phyloP scores from a whole-genome alignment of 2,888 invertebrate species.

The Agrotis segetum region DNA sequence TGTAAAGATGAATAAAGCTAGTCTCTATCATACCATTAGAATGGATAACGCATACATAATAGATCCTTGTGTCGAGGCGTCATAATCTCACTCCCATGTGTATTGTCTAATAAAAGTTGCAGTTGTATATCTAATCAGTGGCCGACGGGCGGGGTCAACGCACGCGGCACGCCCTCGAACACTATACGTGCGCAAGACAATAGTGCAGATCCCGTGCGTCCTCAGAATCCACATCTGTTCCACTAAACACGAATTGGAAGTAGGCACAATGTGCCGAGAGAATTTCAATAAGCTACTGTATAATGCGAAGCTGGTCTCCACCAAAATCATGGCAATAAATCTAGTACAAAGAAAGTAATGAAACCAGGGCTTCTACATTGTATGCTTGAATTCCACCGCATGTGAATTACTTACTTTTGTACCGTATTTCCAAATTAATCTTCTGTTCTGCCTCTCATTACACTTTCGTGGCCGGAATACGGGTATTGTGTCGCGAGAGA shows the following conservation, averaged over 20 bases:
- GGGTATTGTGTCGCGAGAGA: constrained; percentile 45
- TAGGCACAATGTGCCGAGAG: background rate
- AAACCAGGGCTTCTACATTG: constrained; percentile 46
- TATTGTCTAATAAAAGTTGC: constrained; percentile 74
- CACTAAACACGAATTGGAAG: constrained; percentile 20
- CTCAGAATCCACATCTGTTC: constrained; percentile 45
- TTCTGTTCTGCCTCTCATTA: constrained; percentile 47
- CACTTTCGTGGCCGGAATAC: constrained; percentile 55
- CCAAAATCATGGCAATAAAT: constrained; percentile 45
- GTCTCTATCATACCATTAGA: constrained; percentile 17
- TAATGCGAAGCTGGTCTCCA: constrained; percentile 17
- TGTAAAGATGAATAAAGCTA: constrained; percentile 6
- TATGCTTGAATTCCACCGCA: constrained; percentile 41
- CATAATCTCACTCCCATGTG: constrained; percentile 56
- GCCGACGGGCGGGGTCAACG: constrained; percentile 76
- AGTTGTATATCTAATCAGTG: constrained; percentile 78
- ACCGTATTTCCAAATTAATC: constrained; percentile 56
- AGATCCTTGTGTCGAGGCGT: constrained; percentile 40
- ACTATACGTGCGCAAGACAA: constrained; percentile 62
- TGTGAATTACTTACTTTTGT: constrained; percentile 47
- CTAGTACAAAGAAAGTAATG: constrained; percentile 56
- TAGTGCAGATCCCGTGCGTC: constrained; percentile 53
- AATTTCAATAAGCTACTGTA: constrained; percentile 23
- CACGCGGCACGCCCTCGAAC: constrained; percentile 71
- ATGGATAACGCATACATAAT: constrained; percentile 36